phyloP scores from a whole-genome alignment of 2,797 vertebrate species.

The Craterocephalus amniculus region DNA sequence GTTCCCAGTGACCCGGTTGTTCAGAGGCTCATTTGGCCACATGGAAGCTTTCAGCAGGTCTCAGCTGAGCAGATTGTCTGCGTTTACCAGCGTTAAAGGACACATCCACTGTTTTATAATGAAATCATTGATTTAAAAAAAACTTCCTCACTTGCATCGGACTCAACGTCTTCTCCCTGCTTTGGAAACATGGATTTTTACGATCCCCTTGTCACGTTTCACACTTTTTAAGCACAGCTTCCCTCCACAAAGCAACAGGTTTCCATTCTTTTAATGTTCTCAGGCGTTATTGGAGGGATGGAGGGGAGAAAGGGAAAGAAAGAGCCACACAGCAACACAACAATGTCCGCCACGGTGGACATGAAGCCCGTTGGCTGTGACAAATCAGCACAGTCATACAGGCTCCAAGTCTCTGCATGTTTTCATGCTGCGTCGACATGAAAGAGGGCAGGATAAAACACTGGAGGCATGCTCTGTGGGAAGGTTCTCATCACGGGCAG shows the following conservation, averaged over 20 bases:
- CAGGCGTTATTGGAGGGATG: neutral
- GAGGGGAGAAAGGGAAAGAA: neutral
- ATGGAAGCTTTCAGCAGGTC: slow-evolving; percentile 52
- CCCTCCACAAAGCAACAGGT: neutral
- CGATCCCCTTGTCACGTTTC: neutral
- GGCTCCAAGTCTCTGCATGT: slow-evolving; percentile 31
- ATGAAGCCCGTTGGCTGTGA: slow-evolving; percentile 23
- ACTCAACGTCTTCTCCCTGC: neutral
- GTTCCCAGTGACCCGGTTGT: slow-evolving; percentile 72
- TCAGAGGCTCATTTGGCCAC: slow-evolving; percentile 53
- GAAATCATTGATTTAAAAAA: slow-evolving; percentile 12
- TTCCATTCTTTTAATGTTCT: neutral
- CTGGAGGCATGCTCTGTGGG: neutral
- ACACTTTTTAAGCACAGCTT: neutral
- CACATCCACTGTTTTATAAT: slow-evolving; percentile 22
- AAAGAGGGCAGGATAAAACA: neutral
- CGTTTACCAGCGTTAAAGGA: slow-evolving; percentile 40
- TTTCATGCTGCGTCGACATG: slow-evolving; percentile 4
- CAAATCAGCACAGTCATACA: slow-evolving; percentile 13
- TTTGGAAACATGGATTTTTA: neutral
- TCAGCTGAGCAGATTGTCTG: slow-evolving; percentile 32
- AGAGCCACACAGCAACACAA: neutral
- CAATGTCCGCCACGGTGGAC: neutral
- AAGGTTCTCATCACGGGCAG: neutral
- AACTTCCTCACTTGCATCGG: neutral